Evolutionary conservation across 2,888 invertebrate species (phyloP).

Genomic region (Melanophora roralis): DNA sequence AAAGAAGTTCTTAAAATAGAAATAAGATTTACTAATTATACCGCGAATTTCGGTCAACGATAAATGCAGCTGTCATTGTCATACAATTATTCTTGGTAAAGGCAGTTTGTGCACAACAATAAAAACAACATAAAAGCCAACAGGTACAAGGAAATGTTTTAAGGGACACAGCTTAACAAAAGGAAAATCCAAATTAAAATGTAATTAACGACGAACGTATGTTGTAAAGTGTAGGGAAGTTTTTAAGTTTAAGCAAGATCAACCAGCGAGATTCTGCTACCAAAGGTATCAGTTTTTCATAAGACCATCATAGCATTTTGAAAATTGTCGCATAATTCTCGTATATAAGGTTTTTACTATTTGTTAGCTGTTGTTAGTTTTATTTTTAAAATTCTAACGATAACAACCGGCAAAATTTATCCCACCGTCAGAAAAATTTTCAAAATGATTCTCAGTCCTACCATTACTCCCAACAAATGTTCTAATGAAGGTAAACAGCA

Average conservation of each 20-base stretch:
- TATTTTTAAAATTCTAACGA: constrained; percentile 67
- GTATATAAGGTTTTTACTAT: constrained; percentile 58
- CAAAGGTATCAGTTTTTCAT: no score
- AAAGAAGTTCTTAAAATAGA: neutral
- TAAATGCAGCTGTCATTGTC: constrained; percentile 21
- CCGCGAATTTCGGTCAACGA: constrained; percentile 11
- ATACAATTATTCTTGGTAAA: neutral
- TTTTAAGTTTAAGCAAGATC: neutral
- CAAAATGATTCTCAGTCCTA: constrained; percentile 70
- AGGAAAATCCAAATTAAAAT: neutral
- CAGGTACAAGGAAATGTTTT: neutral
- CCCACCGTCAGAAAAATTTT: constrained; percentile 42
- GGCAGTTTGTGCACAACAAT: neutral
- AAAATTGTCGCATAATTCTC: no score
- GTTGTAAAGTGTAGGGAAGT: neutral
- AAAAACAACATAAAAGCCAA: neutral
- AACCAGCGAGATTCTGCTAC: no score
- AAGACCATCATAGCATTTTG: no score
- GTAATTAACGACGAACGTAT: neutral
- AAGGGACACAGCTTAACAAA: neutral
- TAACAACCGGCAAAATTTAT: constrained; percentile 47
- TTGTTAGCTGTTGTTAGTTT: constrained; percentile 45
- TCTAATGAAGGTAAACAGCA: neutral
- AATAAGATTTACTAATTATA: constrained; percentile 2
- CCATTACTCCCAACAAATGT: constrained; percentile 48